Evolutionary conservation across 2,113 vertebrate species (phyloP).

Genomic region (Acanthochromis polyacanthus): DNA sequence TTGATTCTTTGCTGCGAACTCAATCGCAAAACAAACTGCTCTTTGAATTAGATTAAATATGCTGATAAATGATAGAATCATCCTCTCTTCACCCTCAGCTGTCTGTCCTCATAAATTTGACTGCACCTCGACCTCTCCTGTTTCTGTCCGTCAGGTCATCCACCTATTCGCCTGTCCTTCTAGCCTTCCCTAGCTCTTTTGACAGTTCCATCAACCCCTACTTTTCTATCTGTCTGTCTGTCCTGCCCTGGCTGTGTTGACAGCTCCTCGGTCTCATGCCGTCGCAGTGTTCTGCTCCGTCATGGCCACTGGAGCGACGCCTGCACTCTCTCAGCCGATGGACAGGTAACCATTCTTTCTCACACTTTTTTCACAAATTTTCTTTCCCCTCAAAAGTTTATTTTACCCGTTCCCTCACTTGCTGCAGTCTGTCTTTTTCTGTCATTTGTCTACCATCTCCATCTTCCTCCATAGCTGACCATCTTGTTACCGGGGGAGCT

Average conservation of each 20-base stretch:
- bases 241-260: constrained; percentile 71
- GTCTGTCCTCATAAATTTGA: constrained; percentile 50
- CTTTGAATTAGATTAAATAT: constrained; percentile 33
- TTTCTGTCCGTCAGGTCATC: constrained; percentile 58
- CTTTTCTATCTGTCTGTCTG: constrained; percentile 58
- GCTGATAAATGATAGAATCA: constrained; percentile 34
- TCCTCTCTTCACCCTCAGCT: constrained; percentile 25
- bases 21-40: constrained; percentile 1
- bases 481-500: constrained; percentile 53
- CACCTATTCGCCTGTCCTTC: constrained; percentile 58
- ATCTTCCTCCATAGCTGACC: constrained; percentile 53
- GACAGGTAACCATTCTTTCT: constrained; percentile 71
- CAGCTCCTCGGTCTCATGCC: constrained; percentile 76
- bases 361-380: constrained; percentile 44
- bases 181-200: constrained; percentile 59
- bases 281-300: constrained; percentile 76
- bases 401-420: constrained; percentile 51
- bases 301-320: constrained; percentile 81
- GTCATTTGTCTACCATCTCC: constrained; percentile 59
- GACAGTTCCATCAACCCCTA: constrained; percentile 67
- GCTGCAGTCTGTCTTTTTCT: constrained; percentile 39
- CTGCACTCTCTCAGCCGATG: constrained; percentile 72
- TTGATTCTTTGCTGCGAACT: background rate
- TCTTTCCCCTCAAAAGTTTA: constrained; percentile 62
- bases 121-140: constrained; percentile 39